Conservation (phyloP, 2,113 vertebrate species). For the Rhinoderma darwinii region DNA sequence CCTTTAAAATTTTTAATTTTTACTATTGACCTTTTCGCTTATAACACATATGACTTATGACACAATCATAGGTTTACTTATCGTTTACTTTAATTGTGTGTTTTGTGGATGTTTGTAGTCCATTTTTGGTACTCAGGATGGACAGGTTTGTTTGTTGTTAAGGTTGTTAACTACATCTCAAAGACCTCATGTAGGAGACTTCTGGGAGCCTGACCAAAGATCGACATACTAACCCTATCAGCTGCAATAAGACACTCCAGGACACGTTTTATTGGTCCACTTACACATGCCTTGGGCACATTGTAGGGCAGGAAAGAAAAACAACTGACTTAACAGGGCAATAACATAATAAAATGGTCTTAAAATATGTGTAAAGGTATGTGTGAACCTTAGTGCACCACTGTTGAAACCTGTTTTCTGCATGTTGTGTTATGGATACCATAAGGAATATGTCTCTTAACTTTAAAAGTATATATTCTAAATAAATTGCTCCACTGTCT, state of each 20-base stretch:
- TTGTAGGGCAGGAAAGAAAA: conserved; percentile 55
- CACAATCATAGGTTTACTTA: background rate
- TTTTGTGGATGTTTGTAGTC: background rate
- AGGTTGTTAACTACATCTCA: conserved; percentile 38
- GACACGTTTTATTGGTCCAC: conserved; percentile 55
- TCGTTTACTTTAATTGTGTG: background rate
- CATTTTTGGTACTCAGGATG: background rate
- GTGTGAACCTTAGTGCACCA: conserved; percentile 26
- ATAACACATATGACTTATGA: background rate
- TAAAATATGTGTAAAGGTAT: conserved; percentile 53
- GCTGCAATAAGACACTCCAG: conserved; percentile 51
- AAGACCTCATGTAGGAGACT: conserved; percentile 41
- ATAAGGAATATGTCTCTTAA: conserved; percentile 4
- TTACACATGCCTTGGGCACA: conserved; percentile 50
- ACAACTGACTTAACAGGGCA: conserved; percentile 44
- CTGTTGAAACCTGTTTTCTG: conserved; percentile 41
- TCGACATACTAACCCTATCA: conserved; percentile 32
- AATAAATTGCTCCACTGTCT: background rate
- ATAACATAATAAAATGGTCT: conserved; percentile 56
- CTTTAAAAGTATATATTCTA: background rate
- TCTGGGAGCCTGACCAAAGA: conserved; percentile 13
- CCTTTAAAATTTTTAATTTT: background rate
- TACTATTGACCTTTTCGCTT: background rate
- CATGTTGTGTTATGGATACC: background rate
- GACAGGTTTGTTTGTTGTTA: background rate